Conservation (phyloP, 92 coral and sea anemone genomes). For the Heteractis magnifica region DNA sequence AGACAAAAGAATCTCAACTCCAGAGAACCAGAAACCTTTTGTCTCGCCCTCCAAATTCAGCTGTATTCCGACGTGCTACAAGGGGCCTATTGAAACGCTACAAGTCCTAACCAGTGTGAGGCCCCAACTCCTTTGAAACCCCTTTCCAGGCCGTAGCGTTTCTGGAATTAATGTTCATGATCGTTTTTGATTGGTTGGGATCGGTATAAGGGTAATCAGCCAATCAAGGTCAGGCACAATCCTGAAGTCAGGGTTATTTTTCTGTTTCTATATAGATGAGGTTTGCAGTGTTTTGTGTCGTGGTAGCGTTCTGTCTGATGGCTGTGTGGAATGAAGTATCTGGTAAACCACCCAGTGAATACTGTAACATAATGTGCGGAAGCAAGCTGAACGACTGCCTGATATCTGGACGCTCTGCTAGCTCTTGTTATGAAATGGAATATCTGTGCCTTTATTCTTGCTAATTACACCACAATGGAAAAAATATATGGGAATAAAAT, state of each 20-base stretch:
- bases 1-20: too few species aligned
- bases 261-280: neutral
- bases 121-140: too few species aligned
- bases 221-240: neutral
- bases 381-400: neutral
- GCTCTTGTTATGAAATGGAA: neutral
- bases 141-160: neutral
- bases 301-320: neutral
- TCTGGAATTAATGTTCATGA: neutral
- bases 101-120: too few species aligned
- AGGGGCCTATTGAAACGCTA: too few species aligned
- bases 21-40: too few species aligned
- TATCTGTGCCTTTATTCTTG: neutral
- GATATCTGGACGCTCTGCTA: neutral
- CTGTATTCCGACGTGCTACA: too few species aligned
- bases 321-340: neutral
- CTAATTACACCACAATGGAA: neutral
- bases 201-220: neutral
- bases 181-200: neutral
- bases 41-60: too few species aligned
- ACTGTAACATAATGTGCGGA: neutral
- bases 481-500: neutral
- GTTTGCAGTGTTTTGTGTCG: conserved; percentile 3
- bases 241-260: too few species aligned
- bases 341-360: conserved; percentile 3